Conservation (phyloP, 2,797 vertebrate species). For the Rousettus madagascariensis region DNA sequence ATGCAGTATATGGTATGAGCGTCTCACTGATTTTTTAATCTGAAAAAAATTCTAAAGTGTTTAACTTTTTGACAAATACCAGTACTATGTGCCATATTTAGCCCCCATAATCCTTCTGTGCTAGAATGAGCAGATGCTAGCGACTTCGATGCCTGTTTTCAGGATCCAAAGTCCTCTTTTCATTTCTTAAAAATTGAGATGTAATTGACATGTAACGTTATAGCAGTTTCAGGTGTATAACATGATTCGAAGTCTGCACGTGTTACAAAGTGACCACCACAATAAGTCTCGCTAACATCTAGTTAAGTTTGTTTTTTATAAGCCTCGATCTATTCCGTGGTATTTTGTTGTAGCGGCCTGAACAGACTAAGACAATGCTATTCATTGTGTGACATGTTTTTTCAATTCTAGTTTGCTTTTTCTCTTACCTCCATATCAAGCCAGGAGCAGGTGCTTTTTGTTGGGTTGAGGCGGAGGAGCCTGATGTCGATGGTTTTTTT, state of each 20-base stretch:
- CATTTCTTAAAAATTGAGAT: background rate
- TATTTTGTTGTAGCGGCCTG: background rate
- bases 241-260: background rate
- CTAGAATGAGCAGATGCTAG: background rate
- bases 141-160: background rate
- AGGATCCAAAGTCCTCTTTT: background rate
- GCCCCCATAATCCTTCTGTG: background rate
- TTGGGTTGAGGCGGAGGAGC: background rate
- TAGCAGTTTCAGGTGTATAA: background rate
- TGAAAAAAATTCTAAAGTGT: background rate
- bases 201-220: background rate
- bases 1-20: background rate
- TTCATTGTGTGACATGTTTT: background rate
- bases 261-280: background rate
- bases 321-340: background rate
- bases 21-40: background rate
- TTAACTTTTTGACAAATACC: background rate
- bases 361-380: background rate
- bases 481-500: background rate
- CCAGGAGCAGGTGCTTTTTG: background rate
- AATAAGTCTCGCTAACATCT: background rate
- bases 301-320: background rate
- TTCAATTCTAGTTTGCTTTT: constrained; percentile 1
- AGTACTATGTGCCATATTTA: background rate
- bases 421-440: constrained; percentile 11